Evolutionary conservation across 1,140 invertebrate genomes (phyloP).

Genomic region (Pogonognathellus flavescens): DNA sequence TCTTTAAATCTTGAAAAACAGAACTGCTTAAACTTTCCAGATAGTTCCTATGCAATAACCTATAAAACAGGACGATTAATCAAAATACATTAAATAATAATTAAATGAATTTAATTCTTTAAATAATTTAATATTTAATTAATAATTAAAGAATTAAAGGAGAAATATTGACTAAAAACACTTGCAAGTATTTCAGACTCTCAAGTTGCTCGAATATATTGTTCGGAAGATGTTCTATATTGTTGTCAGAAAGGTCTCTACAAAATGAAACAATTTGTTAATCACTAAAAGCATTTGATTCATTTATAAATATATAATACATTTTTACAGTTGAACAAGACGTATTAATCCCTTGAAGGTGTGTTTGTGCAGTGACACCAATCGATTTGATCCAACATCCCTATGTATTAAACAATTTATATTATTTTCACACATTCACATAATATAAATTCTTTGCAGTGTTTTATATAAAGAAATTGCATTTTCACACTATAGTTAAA

Average conservation of each 20-base stretch:
- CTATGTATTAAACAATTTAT: slow-evolving; percentile 35
- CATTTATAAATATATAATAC: neutral
- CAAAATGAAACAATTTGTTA: slow-evolving; percentile 63
- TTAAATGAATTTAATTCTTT: neutral
- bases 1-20: slow-evolving; percentile 66
- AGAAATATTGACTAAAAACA: neutral
- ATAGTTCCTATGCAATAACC: slow-evolving; percentile 67
- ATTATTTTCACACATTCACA: no score
- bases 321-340: slow-evolving; percentile 55
- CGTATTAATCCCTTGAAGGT: slow-evolving; percentile 54
- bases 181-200: slow-evolving; percentile 63
- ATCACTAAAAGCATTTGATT: neutral
- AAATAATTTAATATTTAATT: slow-evolving; percentile 14
- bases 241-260: slow-evolving; percentile 83
- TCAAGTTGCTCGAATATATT: slow-evolving; percentile 81
- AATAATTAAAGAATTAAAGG: slow-evolving; percentile 33
- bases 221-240: slow-evolving; percentile 81
- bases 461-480: no score
- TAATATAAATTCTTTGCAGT: no score
- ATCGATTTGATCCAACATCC: slow-evolving; percentile 54
- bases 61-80: neutral
- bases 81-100: slow-evolving; percentile 40
- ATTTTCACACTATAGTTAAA: no score
- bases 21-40: slow-evolving; percentile 64
- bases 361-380: slow-evolving; percentile 52